Evolutionary conservation across 2,113 vertebrate genomes (phyloP).

Genomic region (Craseonycteris thonglongyai): DNA sequence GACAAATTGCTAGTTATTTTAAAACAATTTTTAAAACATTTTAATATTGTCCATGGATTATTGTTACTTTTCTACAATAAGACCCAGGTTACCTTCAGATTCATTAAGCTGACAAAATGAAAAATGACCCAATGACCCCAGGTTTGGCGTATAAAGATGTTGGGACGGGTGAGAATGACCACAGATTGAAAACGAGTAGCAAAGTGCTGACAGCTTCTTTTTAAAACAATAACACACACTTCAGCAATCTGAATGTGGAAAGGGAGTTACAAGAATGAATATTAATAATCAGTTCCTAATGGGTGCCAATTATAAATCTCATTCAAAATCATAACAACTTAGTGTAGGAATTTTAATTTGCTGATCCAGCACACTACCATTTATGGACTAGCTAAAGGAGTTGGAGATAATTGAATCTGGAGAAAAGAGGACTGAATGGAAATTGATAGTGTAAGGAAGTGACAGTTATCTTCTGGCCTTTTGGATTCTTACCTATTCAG

Average conservation of each 20-base stretch:
- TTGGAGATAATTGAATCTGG: background rate
- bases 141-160: background rate
- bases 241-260: background rate
- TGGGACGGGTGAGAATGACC: background rate
- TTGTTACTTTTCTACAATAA: background rate
- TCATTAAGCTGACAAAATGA: slow-evolving; percentile 25
- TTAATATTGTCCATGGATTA: background rate
- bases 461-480: background rate
- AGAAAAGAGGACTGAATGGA: background rate
- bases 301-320: background rate
- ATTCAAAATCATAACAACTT: background rate
- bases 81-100: background rate
- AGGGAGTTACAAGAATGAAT: background rate
- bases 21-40: slow-evolving; percentile 27
- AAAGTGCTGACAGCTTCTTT: background rate
- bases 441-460: background rate
- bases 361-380: background rate
- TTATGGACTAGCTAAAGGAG: background rate
- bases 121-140: background rate
- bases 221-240: background rate
- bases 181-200: background rate
- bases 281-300: background rate
- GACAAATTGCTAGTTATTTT: background rate
- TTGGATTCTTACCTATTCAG: background rate
- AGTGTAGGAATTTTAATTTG: background rate